These are phyloP conservation scores for Lasioglossum baleicum DNA, from an alignment of 1,140 invertebrate genomes.

Conservation along the genomic window DNA sequence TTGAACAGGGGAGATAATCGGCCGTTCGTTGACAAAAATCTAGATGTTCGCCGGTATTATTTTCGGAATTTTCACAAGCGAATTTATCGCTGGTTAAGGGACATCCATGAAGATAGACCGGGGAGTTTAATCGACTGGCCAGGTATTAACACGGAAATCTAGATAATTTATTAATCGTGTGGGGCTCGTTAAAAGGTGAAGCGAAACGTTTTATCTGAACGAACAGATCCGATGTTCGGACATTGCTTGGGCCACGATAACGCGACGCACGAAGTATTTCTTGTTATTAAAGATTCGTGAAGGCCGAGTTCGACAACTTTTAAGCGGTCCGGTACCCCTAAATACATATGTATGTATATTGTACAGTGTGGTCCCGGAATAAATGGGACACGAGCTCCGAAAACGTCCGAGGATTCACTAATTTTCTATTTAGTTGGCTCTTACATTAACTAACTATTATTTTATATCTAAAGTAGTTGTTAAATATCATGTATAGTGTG, in stretches of 20 bases:
- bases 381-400: background rate
- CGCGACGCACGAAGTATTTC: background rate
- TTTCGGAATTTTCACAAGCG: constrained; percentile 2
- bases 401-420: background rate
- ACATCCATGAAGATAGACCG: background rate
- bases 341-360: background rate
- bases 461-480: too few relatives aligned
- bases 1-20: constrained; percentile 6
- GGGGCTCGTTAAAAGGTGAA: background rate
- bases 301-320: background rate
- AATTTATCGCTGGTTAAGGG: background rate
- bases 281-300: background rate
- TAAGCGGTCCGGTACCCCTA: background rate
- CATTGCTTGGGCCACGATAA: background rate
- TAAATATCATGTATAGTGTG: too few relatives aligned
- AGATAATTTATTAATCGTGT: background rate
- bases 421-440: background rate
- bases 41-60: background rate
- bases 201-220: constrained; percentile 2
- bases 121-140: background rate
- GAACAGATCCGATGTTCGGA: background rate
- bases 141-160: background rate
- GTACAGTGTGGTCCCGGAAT: background rate
- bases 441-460: too few relatives aligned
- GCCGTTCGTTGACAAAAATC: constrained; percentile 1